Percentiles rank a stretch among this genome's conserved stretches.
Evolutionary conservation across 2,888 invertebrate genomes (phyloP).

Genomic region (Tortricodes alternella): DNA sequence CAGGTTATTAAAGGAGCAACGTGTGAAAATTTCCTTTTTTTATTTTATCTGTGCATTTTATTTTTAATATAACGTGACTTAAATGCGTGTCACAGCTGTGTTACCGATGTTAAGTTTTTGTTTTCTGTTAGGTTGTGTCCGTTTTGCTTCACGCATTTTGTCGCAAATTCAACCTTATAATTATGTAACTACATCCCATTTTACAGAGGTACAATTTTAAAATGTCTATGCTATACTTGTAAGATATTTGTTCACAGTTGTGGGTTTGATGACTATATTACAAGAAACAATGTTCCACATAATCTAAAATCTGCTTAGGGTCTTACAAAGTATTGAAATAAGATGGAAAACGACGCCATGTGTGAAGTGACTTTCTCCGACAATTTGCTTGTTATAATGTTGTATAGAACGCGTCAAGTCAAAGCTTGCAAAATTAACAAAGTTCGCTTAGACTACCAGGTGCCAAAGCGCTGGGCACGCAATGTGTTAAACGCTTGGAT

Average conservation of each 20-base stretch:
- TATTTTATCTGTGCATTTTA: slow-evolving; percentile 45
- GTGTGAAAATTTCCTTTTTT: slow-evolving; percentile 47
- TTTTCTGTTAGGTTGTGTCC: slow-evolving; percentile 32
- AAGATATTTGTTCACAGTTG: no score
- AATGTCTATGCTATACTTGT: no score
- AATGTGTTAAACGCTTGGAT: no score
- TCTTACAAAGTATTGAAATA: no score
- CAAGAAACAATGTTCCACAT: no score
- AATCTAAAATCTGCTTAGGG: background rate
- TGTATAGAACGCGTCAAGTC: background rate
- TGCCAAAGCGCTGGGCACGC: no score
- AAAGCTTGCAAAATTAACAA: background rate
- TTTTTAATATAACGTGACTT: slow-evolving; percentile 31
- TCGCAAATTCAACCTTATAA: background rate
- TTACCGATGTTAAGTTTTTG: slow-evolving; percentile 40
- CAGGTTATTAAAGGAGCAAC: slow-evolving; percentile 50
- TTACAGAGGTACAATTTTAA: no score
- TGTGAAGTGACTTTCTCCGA: slow-evolving; percentile 8
- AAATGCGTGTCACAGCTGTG: slow-evolving; percentile 40
- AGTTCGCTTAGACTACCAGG: background rate
- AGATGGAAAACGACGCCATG: slow-evolving; percentile 19
- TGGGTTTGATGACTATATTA: no score
- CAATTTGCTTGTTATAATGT: slow-evolving; percentile 2
- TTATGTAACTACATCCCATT: no score
- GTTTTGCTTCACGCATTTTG: background rate